phyloP scores from a whole-genome alignment of 2,797 vertebrate species.

The Channallabes apus region DNA sequence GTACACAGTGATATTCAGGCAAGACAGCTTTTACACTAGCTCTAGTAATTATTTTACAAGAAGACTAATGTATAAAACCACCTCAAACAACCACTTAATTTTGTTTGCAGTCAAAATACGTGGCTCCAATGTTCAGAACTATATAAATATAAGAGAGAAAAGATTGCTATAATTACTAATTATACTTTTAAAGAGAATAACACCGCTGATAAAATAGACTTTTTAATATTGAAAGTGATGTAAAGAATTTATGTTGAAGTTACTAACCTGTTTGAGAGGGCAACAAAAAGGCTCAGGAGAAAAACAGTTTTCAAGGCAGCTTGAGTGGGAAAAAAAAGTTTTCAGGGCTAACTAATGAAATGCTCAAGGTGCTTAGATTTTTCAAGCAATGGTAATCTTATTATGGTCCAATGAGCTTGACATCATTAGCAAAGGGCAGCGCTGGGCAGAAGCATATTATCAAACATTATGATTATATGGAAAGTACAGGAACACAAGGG shows the following conservation, averaged over 20 bases:
- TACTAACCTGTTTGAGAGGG: not conserved
- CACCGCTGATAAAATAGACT: not conserved
- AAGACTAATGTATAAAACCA: not conserved
- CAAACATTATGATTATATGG: conserved; percentile 14
- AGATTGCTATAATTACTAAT: not conserved
- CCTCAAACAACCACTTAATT: not conserved
- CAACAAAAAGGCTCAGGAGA: not conserved
- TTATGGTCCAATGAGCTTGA: conserved; percentile 17
- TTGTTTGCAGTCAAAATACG: not conserved
- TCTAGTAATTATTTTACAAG: too few species aligned
- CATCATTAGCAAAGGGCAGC: conserved; percentile 38
- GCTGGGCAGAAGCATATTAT: conserved; percentile 29
- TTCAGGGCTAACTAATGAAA: not conserved
- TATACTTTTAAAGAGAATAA: not conserved
- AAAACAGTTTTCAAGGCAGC: not conserved
- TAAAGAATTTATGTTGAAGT: not conserved
- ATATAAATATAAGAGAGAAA: not conserved
- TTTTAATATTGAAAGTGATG: not conserved
- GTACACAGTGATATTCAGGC: not conserved
- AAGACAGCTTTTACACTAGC: not conserved
- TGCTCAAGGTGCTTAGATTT: conserved; percentile 22
- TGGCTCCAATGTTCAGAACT: not conserved
- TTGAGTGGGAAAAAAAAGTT: not conserved
- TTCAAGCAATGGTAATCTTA: conserved; percentile 18
- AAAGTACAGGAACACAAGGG: conserved; percentile 10